Percentiles rank a stretch among this genome's conserved stretches.
phyloP scores from a whole-genome alignment of 2,113 vertebrate genomes.

The Phoenicopterus ruber region DNA sequence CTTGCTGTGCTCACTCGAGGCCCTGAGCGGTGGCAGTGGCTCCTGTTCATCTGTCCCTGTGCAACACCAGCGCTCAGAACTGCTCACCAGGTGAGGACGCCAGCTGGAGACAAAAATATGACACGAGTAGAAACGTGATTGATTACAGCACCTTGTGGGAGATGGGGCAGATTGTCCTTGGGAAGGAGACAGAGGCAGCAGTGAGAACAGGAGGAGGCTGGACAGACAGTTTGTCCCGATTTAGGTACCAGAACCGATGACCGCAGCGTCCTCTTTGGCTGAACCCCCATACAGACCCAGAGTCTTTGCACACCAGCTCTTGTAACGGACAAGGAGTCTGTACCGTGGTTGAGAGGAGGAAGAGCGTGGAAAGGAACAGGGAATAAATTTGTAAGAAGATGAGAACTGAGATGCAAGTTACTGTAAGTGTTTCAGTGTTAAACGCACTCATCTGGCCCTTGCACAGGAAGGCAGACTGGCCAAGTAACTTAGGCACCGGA shows the following conservation, averaged over 20 bases:
- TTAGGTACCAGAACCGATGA: not conserved
- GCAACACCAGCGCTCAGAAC: not conserved
- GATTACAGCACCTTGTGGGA: not conserved
- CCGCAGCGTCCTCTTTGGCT: not conserved
- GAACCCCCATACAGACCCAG: not conserved
- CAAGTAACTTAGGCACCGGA: not conserved
- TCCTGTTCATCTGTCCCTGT: not conserved
- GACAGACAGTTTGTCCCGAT: not conserved
- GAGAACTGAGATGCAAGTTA: not conserved
- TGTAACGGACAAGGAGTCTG: fast-evolving
- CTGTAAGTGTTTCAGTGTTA: not conserved
- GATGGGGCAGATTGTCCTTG: not conserved
- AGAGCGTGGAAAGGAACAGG: not conserved
- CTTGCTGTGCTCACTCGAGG: fast-evolving
- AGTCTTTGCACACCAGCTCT: not conserved
- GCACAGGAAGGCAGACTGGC: not conserved
- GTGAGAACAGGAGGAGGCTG: not conserved
- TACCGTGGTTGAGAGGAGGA: not conserved
- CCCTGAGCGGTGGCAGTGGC: not conserved
- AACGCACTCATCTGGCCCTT: not conserved
- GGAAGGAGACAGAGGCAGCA: not conserved
- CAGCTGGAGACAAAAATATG: not conserved
- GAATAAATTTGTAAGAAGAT: not conserved
- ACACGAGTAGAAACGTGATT: not conserved
- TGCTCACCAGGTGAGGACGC: not conserved